phyloP scores from a whole-genome alignment of 2,797 vertebrate species.

The Micromesistius poutassou region DNA sequence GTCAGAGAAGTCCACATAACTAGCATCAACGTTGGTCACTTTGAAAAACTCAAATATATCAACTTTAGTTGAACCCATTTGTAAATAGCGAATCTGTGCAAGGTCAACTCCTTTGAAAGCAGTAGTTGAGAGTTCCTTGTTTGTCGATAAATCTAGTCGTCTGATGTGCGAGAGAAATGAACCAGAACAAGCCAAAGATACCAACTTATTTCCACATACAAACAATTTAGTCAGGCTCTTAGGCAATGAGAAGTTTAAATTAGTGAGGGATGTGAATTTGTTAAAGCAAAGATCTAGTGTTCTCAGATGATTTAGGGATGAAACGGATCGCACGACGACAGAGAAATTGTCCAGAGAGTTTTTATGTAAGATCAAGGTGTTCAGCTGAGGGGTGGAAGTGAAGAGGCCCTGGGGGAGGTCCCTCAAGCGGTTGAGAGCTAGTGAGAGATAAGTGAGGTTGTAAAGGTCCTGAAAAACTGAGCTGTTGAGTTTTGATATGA shows the following conservation, averaged over 20 bases:
- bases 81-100: slow-evolving; percentile 42
- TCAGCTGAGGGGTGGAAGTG: slow-evolving; percentile 50
- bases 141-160: slow-evolving; percentile 71
- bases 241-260: slow-evolving; percentile 62
- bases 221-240: slow-evolving; percentile 54
- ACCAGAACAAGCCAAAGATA: slow-evolving; percentile 50
- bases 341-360: slow-evolving; percentile 66
- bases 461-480: slow-evolving; percentile 62
- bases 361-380: slow-evolving; percentile 50
- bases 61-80: slow-evolving; percentile 62
- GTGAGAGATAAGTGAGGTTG: slow-evolving; percentile 59
- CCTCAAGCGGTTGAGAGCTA: slow-evolving; percentile 65
- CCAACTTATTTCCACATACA: slow-evolving; percentile 61
- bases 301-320: slow-evolving; percentile 47
- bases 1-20: slow-evolving; percentile 67
- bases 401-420: slow-evolving; percentile 63
- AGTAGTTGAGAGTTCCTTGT: slow-evolving; percentile 38
- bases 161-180: slow-evolving; percentile 52
- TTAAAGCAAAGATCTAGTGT: slow-evolving; percentile 68
- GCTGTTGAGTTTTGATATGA: slow-evolving; percentile 45
- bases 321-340: slow-evolving; percentile 56
- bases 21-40: slow-evolving; percentile 49
- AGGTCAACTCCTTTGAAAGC: slow-evolving; percentile 66
- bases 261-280: slow-evolving; percentile 54
- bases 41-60: slow-evolving; percentile 56